phyloP scores from a whole-genome alignment of 2,113 vertebrate genomes.

The Nymphicus hollandicus region DNA sequence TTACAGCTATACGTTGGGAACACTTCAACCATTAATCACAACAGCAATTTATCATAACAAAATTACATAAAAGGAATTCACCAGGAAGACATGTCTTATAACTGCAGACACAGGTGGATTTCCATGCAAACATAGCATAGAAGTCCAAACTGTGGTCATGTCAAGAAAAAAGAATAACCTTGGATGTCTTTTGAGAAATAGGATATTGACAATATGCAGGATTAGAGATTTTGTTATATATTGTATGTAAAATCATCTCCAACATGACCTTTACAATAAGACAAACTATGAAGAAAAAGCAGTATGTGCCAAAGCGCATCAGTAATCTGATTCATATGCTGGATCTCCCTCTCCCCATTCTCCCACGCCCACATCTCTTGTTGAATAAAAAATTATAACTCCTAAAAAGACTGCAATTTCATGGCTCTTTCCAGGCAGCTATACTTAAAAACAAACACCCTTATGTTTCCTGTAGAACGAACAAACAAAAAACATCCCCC shows the following conservation, averaged over 20 bases:
- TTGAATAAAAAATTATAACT: background rate
- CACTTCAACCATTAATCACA: background rate
- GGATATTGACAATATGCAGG: background rate
- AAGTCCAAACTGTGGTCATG: background rate
- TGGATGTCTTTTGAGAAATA: background rate
- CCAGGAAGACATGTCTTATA: background rate
- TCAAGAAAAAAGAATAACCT: background rate
- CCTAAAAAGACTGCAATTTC: background rate
- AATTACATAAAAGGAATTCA: background rate
- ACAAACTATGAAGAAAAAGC: background rate
- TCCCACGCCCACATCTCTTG: background rate
- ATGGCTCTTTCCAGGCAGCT: background rate
- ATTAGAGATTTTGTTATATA: background rate
- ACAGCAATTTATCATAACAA: background rate
- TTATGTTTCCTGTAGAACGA: background rate
- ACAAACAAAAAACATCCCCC: background rate
- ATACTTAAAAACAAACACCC: background rate
- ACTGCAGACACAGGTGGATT: background rate
- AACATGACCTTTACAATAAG: background rate
- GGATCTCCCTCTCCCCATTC: background rate
- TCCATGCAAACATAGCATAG: background rate
- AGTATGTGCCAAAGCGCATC: background rate
- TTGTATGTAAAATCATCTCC: background rate
- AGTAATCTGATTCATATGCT: background rate
- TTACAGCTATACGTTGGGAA: background rate